A percentile compares a stretch with the other conserved stretches of the same genome.
Conservation (phyloP, 2,888 invertebrate species). For the Labia minor region DNA sequence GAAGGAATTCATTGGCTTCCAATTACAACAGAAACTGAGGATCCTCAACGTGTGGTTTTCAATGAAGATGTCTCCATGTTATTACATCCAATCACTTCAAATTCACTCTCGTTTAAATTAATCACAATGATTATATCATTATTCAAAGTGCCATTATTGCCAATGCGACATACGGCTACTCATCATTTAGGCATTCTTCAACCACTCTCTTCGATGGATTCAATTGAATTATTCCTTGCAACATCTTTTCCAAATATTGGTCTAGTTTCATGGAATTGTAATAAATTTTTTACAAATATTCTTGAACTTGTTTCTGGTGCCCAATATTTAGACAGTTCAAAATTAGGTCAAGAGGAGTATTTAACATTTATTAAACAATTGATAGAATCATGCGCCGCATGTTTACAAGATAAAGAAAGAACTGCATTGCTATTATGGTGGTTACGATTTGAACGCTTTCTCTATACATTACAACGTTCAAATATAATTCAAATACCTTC, state of each 20-base stretch:
- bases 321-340: slow-evolving; percentile 43
- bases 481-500: background rate
- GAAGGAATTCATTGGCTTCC: slow-evolving; percentile 61
- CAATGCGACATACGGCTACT: slow-evolving; percentile 32
- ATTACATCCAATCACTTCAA: slow-evolving; percentile 53
- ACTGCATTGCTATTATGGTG: slow-evolving; percentile 50
- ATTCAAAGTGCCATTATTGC: slow-evolving; percentile 48
- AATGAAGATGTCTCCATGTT: slow-evolving; percentile 53
- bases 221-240: slow-evolving; percentile 42
- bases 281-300: slow-evolving; percentile 37
- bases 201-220: slow-evolving; percentile 40
- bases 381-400: slow-evolving; percentile 43
- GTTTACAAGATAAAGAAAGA: slow-evolving; percentile 39
- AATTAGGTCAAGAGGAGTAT: slow-evolving; percentile 51
- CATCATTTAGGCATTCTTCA: slow-evolving; percentile 16
- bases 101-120: slow-evolving; percentile 48
- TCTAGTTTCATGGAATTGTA: slow-evolving; percentile 24
- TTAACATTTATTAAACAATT: slow-evolving; percentile 42
- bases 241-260: slow-evolving; percentile 31
- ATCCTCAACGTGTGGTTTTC: slow-evolving; percentile 55
- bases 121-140: slow-evolving; percentile 46
- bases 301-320: slow-evolving; percentile 45
- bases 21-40: slow-evolving; percentile 39
- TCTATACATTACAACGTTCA: slow-evolving; percentile 37
- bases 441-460: slow-evolving; percentile 48